These are phyloP conservation scores for Symphodus melops DNA, from an alignment of 2,113 vertebrate genomes.

Conservation along the genomic window DNA sequence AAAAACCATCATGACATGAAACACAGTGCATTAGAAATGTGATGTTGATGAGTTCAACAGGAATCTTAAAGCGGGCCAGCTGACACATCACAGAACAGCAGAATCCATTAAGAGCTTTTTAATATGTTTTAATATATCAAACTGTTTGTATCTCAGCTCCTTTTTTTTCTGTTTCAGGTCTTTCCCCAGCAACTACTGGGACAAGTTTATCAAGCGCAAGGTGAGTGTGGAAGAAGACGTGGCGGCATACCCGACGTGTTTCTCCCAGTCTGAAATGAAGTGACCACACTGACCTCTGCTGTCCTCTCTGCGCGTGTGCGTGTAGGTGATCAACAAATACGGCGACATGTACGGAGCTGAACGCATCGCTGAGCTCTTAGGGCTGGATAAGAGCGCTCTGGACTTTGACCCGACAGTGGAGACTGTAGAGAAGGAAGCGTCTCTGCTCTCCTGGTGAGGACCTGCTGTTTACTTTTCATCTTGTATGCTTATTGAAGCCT, in stretches of 20 bases:
- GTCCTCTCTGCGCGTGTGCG: background rate
- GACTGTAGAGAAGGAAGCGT: constrained; percentile 89
- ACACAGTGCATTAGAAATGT: too few species aligned
- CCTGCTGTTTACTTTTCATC: background rate
- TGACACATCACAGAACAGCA: too few species aligned
- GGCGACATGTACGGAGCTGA: constrained; percentile 96
- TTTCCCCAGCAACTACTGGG: constrained; percentile 98
- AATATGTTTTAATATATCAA: background rate
- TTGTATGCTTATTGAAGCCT: too few species aligned
- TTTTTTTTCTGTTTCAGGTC: constrained; percentile 83
- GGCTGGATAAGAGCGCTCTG: constrained; percentile 94
- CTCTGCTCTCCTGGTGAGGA: constrained; percentile 92
- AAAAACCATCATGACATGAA: too few species aligned
- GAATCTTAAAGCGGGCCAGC: too few species aligned
- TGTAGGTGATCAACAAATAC: constrained; percentile 98
- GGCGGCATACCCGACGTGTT: background rate
- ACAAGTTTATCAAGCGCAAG: constrained; percentile 99
- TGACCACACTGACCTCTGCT: background rate
- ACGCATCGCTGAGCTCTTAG: constrained; percentile 95
- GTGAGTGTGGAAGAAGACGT: constrained; percentile 72
- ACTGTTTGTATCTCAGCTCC: background rate
- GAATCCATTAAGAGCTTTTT: background rate
- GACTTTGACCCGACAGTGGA: constrained; percentile 97
- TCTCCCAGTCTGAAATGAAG: background rate
- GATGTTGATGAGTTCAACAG: too few species aligned